Percentiles rank a stretch among this genome's conserved stretches.
Evolutionary conservation across 1,140 invertebrate genomes (phyloP).

Genomic region (Dinoponera quadriceps): DNA sequence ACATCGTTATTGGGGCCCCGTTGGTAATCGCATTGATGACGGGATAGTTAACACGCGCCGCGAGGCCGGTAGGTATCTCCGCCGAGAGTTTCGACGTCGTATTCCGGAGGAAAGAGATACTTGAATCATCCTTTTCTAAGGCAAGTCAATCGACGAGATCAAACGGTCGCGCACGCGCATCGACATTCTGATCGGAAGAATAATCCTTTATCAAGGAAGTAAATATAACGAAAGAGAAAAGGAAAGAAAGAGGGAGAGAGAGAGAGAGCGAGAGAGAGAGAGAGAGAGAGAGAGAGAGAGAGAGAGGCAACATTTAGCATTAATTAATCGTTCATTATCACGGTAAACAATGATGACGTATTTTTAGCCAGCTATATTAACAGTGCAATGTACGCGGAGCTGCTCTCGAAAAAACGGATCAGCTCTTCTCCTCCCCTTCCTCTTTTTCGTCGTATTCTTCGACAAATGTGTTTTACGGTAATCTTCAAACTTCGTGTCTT

Average conservation of each 20-base stretch:
- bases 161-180: slow-evolving; percentile 45
- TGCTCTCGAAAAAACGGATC: slow-evolving; percentile 45
- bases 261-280: slow-evolving; percentile 61
- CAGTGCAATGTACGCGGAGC: slow-evolving; percentile 69
- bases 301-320: slow-evolving; percentile 77
- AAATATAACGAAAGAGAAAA: slow-evolving; percentile 15
- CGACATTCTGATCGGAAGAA: slow-evolving; percentile 60
- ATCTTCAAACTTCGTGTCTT: slow-evolving; percentile 59
- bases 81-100: slow-evolving; percentile 20
- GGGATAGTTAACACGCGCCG: background rate
- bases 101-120: slow-evolving; percentile 18
- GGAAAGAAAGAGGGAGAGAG: background rate
- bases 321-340: slow-evolving; percentile 78
- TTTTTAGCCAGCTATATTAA: slow-evolving; percentile 56
- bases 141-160: slow-evolving; percentile 3
- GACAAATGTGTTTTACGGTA: slow-evolving; percentile 55
- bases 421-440: slow-evolving; percentile 35
- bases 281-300: slow-evolving; percentile 32
- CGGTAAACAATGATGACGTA: slow-evolving; percentile 50
- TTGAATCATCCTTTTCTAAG: slow-evolving; percentile 11
- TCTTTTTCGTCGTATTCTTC: slow-evolving; percentile 60
- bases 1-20: background rate
- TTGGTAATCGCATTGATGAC: background rate
- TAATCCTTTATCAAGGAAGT: slow-evolving; percentile 60
- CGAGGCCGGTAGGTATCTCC: slow-evolving; percentile 2